A percentile compares a stretch with the other conserved stretches of the same genome.
Evolutionary conservation across 2,888 invertebrate genomes (phyloP).

Genomic region (Andrena camellia): DNA sequence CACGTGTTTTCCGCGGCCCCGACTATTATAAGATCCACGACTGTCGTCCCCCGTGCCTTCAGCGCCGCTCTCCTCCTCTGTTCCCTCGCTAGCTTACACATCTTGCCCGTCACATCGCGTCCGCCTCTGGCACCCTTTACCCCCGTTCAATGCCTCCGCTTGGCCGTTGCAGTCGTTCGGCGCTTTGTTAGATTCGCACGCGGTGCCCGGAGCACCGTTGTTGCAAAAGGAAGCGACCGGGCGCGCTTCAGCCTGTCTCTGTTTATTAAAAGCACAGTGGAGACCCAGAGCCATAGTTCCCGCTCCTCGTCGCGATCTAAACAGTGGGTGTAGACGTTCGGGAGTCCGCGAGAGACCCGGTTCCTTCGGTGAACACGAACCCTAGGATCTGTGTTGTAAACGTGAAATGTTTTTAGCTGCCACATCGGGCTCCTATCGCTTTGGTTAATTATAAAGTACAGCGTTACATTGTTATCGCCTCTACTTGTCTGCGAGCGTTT

Average conservation of each 20-base stretch:
- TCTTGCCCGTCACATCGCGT: slow-evolving; percentile 28
- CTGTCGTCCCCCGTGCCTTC: slow-evolving; percentile 48
- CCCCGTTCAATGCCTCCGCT: no score
- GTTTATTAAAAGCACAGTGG: no score
- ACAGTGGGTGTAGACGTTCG: no score
- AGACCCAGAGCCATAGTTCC: no score
- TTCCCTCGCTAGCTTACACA: slow-evolving; percentile 8
- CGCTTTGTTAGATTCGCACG: no score
- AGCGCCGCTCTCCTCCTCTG: background rate
- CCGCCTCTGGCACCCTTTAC: slow-evolving; percentile 14
- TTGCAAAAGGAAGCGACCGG: no score
- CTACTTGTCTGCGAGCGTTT: background rate
- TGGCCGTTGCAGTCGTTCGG: background rate
- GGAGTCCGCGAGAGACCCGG: no score
- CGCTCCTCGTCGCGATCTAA: no score
- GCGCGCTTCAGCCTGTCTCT: no score
- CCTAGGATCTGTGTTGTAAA: background rate
- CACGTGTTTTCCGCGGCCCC: slow-evolving; percentile 83
- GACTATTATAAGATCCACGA: slow-evolving; percentile 80
- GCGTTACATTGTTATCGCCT: background rate
- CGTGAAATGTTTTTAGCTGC: background rate
- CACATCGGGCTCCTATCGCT: background rate
- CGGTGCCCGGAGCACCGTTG: no score
- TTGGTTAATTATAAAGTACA: background rate
- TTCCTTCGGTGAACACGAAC: no score